A percentile compares a stretch with the other conserved stretches of the same genome.
These are phyloP conservation scores for Condylura cristata DNA, from an alignment of 2,113 vertebrate genomes.

Conservation along the genomic window DNA sequence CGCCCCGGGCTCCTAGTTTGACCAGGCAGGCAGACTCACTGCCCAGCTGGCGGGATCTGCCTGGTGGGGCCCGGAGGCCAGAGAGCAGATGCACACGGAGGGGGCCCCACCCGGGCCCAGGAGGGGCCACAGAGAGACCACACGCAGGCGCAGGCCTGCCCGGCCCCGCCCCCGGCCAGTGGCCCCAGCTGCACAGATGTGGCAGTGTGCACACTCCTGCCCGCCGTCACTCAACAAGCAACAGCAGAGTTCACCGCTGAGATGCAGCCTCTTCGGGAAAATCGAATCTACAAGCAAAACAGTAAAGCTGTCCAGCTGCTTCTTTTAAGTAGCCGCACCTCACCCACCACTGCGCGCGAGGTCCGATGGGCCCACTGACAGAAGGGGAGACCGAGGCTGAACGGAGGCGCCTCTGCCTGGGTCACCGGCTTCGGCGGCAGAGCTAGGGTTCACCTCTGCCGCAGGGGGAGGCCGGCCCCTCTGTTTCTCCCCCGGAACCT, in stretches of 20 bases:
- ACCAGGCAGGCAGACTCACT: background rate
- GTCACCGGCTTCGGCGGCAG: background rate
- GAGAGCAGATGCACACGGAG: background rate
- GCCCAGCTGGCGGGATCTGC: background rate
- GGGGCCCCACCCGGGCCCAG: background rate
- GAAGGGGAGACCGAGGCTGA: too few relatives aligned
- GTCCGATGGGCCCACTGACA: accelerated
- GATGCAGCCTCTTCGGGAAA: background rate
- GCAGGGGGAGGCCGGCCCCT: accelerated
- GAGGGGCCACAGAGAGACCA: background rate
- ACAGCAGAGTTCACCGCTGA: background rate
- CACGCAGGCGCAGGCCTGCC: background rate
- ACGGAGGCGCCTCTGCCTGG: background rate
- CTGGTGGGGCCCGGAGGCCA: background rate
- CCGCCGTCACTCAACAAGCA: background rate
- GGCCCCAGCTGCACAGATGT: background rate
- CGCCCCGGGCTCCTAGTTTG: background rate
- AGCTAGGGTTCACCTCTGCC: accelerated
- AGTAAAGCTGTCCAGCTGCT: background rate
- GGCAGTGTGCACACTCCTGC: too few relatives aligned
- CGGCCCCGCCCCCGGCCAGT: too few relatives aligned
- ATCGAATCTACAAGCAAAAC: background rate
- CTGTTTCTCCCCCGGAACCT: background rate
- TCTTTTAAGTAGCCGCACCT: background rate
- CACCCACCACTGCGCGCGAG: accelerated